Evolutionary conservation across 2,888 invertebrate genomes (phyloP), one percentile per base, ranked within the genome.

Genomic region (Zygaena filipendulae): DNA sequence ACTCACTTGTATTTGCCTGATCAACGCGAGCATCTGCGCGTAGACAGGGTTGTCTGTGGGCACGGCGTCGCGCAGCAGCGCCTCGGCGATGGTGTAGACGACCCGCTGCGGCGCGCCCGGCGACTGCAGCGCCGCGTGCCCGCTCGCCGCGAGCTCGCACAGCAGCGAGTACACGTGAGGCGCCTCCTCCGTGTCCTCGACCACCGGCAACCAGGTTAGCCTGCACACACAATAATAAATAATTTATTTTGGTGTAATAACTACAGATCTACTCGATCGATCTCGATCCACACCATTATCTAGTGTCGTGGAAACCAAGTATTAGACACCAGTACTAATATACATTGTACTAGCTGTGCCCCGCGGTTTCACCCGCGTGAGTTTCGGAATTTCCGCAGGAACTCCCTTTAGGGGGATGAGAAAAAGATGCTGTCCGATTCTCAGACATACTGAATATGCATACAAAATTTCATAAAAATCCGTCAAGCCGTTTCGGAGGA

Each of bases 121-220:
- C 56, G 95, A 88, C 33, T 85, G 86, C 36, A 97, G 87, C 32
- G 88, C 82, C 11, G 92, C 88, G 79, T 97, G 91, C 57, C 96
- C 95, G 47, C 87, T 84, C 68, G 96, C 95, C 39, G 97, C 90
- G 44, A 98, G 84, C 81, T 97, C 97, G 77, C 97, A 97, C 42
- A 99, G 82, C 67, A 97, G 93, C 32, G 91, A 91, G 68, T 97
- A 99, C 38, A 99, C 92, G 59, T 96, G 93, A 12, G 92, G 92
- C 25, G 97, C 92, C 75, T 99, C 99, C 46, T 97, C 98, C 8
- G 87, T 85, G 69, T 99, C 99, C 59, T 97, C 97, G 43, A 91
- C 88, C 19, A 97, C 95, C 5, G 99, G 99, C 54, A 99, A 81
- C 97, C 98, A 98, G 31, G 87, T 86, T 49, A 97, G 70, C 89